phyloP scores from a whole-genome alignment of 2,888 invertebrate genomes.

The Polymixis lichenea region DNA sequence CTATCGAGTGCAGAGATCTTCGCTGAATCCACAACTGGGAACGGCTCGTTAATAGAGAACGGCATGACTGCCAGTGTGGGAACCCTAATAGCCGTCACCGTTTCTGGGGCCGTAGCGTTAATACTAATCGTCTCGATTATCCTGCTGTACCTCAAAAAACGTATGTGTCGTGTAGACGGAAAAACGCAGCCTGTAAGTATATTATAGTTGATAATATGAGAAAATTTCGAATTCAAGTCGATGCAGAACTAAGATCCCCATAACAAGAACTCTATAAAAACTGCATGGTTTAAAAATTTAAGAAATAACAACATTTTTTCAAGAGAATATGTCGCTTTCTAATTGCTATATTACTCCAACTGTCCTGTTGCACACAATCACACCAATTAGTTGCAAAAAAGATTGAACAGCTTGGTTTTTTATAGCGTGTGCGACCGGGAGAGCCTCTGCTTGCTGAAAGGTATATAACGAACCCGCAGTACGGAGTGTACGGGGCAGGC shows the following conservation, averaged over 20 bases:
- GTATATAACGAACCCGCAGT: slow-evolving; percentile 94
- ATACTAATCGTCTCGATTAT: slow-evolving; percentile 73
- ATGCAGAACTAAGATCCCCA: not conserved
- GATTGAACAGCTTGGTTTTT: slow-evolving; percentile 64
- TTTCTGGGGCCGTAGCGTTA: slow-evolving; percentile 79
- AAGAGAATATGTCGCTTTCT: slow-evolving; percentile 30
- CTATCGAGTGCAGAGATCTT: slow-evolving; percentile 74
- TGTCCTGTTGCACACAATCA: slow-evolving; percentile 66
- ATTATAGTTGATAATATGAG: not conserved
- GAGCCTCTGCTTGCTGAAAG: slow-evolving; percentile 93
- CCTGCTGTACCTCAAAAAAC: slow-evolving; percentile 81
- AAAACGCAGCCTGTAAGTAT: slow-evolving; percentile 85
- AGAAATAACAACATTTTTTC: not conserved
- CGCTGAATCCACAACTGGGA: slow-evolving; percentile 76
- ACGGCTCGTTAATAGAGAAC: slow-evolving; percentile 70
- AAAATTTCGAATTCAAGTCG: not conserved
- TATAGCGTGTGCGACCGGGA: slow-evolving; percentile 89
- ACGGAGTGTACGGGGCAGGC: slow-evolving; percentile 89
- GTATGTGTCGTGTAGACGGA: slow-evolving; percentile 82
- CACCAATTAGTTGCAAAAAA: slow-evolving; percentile 48
- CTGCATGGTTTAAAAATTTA: slow-evolving; percentile 9
- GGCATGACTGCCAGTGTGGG: slow-evolving; percentile 73
- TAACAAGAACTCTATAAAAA: not conserved
- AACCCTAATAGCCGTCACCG: slow-evolving; percentile 75
- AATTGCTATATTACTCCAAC: slow-evolving; percentile 24